These are phyloP conservation scores for Synergus umbraculus DNA, from an alignment of 2,888 invertebrate genomes.

Conservation along the genomic window DNA sequence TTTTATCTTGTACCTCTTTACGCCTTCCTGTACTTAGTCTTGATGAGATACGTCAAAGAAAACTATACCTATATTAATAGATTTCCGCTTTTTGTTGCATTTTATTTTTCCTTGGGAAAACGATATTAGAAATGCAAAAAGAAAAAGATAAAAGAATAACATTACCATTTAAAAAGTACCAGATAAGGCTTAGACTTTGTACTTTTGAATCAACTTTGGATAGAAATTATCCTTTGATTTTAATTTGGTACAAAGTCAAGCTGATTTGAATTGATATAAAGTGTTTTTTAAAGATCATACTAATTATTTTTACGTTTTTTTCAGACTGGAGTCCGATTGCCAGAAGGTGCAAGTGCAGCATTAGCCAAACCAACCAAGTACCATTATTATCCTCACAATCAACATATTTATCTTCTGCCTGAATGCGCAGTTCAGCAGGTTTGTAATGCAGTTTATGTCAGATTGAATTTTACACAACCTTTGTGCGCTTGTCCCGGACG, in stretches of 20 bases:
- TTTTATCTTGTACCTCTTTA: constrained; percentile 34
- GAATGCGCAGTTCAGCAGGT: constrained; percentile 97
- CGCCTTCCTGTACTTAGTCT: constrained; percentile 13
- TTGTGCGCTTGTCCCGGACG: constrained; percentile 94
- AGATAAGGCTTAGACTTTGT: neutral
- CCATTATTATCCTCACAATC: constrained; percentile 96
- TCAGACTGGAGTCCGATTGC: constrained; percentile 78
- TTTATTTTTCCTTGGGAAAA: neutral
- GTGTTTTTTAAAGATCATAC: too few relatives aligned
- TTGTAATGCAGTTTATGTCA: constrained; percentile 95
- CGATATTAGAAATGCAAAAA: neutral
- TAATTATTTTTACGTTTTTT: constrained; percentile 33
- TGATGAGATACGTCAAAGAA: constrained; percentile 22
- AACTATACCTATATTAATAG: neutral
- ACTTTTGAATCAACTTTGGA: too few relatives aligned
- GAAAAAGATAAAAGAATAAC: neutral
- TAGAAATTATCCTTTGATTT: too few relatives aligned
- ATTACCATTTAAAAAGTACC: neutral
- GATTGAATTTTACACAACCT: constrained; percentile 94
- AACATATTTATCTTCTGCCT: constrained; percentile 93
- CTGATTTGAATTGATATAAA: neutral
- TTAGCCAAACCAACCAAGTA: constrained; percentile 93
- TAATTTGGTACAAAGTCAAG: too few relatives aligned
- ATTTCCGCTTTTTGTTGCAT: neutral
- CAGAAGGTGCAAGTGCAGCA: constrained; percentile 75